These are phyloP conservation scores for Ptyas mucosa DNA, from an alignment of 2,113 vertebrate species.

Conservation along the genomic window DNA sequence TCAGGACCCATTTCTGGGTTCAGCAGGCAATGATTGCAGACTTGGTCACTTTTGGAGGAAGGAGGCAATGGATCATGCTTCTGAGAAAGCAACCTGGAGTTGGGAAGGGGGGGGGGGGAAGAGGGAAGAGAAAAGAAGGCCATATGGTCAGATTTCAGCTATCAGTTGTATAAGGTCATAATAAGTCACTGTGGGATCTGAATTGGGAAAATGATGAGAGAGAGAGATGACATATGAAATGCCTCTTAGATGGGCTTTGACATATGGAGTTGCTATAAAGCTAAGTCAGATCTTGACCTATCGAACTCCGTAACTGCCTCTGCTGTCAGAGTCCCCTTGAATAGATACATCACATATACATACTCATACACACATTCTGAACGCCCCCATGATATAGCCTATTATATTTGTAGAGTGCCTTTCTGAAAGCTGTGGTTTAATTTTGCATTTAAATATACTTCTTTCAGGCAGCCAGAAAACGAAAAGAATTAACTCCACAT, in stretches of 20 bases:
- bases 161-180: no score
- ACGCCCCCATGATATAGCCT: neutral
- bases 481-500: neutral
- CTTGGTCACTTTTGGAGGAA: constrained; percentile 59
- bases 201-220: neutral
- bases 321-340: neutral
- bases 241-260: neutral
- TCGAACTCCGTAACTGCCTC: neutral
- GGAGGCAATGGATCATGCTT: constrained; percentile 75
- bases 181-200: neutral
- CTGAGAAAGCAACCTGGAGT: constrained; percentile 88
- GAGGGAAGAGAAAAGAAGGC: constrained; percentile 14
- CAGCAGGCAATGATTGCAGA: constrained; percentile 84
- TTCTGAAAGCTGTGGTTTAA: neutral
- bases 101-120: neutral
- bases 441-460: neutral
- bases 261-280: neutral
- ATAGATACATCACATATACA: neutral
- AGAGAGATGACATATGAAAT: neutral
- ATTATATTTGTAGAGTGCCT: neutral
- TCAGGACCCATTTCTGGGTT: constrained; percentile 77
- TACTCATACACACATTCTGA: neutral
- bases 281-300: neutral
- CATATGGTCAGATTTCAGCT: neutral
- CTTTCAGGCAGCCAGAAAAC: neutral